phyloP scores from a whole-genome alignment of 2,888 invertebrate genomes.

The Zygothrica quintamaculata region DNA sequence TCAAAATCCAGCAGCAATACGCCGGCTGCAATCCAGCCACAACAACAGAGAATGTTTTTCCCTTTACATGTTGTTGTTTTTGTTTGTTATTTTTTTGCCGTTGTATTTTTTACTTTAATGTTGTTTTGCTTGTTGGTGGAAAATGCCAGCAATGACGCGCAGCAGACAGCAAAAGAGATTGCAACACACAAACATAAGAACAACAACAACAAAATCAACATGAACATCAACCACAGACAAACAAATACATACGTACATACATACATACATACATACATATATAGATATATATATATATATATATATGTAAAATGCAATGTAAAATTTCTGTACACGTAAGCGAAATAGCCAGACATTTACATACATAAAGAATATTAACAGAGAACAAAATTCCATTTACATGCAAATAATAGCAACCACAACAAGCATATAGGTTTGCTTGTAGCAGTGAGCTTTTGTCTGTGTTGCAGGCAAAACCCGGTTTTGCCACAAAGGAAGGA shows the following conservation, averaged over 20 bases:
- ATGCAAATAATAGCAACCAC: slow-evolving; percentile 1
- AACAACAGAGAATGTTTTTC: slow-evolving; percentile 16
- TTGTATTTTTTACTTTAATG: slow-evolving; percentile 31
- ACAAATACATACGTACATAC: slow-evolving; percentile 18
- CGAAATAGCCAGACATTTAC: slow-evolving; percentile 30
- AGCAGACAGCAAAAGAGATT: slow-evolving; percentile 37
- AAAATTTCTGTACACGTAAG: slow-evolving; percentile 36
- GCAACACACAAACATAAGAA: too few species aligned
- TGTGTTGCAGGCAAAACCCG: not conserved
- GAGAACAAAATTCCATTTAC: slow-evolving; percentile 29
- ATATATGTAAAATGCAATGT: slow-evolving; percentile 13
- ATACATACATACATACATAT: slow-evolving; percentile 10
- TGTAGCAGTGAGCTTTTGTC: not conserved
- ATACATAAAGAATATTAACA: slow-evolving; percentile 4
- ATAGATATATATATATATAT: slow-evolving; percentile 10
- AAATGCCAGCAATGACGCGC: slow-evolving; percentile 46
- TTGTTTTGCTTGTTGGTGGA: slow-evolving; percentile 32
- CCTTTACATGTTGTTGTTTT: slow-evolving; percentile 9
- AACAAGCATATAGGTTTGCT: too few species aligned
- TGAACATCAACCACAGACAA: slow-evolving; percentile 22
- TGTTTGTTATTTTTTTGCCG: slow-evolving; percentile 17
- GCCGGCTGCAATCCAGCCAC: slow-evolving; percentile 28
- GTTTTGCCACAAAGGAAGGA: too few species aligned
- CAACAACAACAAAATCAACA: too few species aligned
- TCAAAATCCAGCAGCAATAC: slow-evolving; percentile 15